These are phyloP conservation scores for Seira ritae DNA, from an alignment of 2,888 invertebrate species.

Conservation along the genomic window DNA sequence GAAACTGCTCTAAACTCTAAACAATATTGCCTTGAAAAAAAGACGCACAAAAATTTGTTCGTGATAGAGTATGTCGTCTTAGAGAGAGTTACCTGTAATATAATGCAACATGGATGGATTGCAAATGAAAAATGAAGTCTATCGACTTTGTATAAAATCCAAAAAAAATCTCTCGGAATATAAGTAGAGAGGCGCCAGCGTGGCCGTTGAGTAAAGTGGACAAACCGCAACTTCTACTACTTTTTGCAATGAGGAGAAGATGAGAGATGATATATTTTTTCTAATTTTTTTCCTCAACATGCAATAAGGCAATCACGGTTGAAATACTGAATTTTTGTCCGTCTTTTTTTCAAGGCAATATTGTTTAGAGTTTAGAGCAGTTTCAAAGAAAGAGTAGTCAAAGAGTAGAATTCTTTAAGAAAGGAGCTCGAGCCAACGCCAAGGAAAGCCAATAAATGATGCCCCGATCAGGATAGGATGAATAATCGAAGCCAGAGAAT, in stretches of 20 bases:
- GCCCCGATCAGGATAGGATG: too few species aligned
- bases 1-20: slow-evolving; percentile 32
- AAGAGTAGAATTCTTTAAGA: too few species aligned
- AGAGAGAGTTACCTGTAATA: neutral
- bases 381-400: too few species aligned
- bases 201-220: slow-evolving; percentile 56
- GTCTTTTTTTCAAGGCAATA: neutral
- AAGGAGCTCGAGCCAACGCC: too few species aligned
- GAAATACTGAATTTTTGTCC: too few species aligned
- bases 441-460: too few species aligned
- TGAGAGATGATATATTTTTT: too few species aligned
- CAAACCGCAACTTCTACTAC: slow-evolving; percentile 54
- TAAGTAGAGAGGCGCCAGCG: slow-evolving; percentile 67
- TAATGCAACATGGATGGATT: slow-evolving; percentile 11
- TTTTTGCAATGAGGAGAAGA: slow-evolving; percentile 41
- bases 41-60: slow-evolving; percentile 23
- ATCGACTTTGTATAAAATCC: slow-evolving; percentile 54
- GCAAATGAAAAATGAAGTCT: slow-evolving; percentile 39
- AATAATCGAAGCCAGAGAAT: too few species aligned
- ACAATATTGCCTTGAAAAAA: slow-evolving; percentile 23
- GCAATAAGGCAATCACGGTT: slow-evolving; percentile 49
- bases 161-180: slow-evolving; percentile 59
- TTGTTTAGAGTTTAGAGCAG: too few species aligned
- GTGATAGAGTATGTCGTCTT: neutral
- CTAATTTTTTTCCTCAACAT: slow-evolving; percentile 49